Conservation (phyloP, 1,140 invertebrate species). For the Condylostylus longicornis region DNA sequence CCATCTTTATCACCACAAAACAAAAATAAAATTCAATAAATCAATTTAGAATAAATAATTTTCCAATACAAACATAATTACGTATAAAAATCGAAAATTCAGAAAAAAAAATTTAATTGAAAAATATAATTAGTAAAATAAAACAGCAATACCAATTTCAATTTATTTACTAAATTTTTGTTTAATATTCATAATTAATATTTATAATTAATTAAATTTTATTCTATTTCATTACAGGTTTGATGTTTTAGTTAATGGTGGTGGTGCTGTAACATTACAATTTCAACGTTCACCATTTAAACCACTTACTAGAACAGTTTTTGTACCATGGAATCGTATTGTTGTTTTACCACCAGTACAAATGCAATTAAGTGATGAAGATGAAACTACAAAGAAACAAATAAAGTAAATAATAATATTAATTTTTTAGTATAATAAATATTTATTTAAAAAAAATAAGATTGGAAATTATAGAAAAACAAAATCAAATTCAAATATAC, state of each 20-base stretch:
- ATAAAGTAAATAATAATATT: conserved; percentile 33
- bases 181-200: too few species aligned
- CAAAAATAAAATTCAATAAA: too few species aligned
- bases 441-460: conserved; percentile 1
- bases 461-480: background rate
- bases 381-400: conserved; percentile 37
- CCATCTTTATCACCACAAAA: too few species aligned
- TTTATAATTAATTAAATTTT: background rate
- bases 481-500: background rate
- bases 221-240: conserved; percentile 52
- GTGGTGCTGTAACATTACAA: conserved; percentile 91
- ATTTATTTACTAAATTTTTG: too few species aligned
- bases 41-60: too few species aligned
- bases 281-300: conserved; percentile 88
- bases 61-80: too few species aligned
- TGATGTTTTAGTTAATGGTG: conserved; percentile 95
- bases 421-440: background rate
- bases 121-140: background rate
- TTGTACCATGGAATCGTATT: conserved; percentile 91
- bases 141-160: background rate
- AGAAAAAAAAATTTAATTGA: background rate
- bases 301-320: conserved; percentile 70
- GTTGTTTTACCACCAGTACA: conserved; percentile 75
- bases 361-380: conserved; percentile 67
- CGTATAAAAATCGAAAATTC: background rate